Percentiles rank a stretch among this genome's conserved stretches.
Conservation (phyloP, 2,113 vertebrate species). For the Tragelaphus strepsiceros region DNA sequence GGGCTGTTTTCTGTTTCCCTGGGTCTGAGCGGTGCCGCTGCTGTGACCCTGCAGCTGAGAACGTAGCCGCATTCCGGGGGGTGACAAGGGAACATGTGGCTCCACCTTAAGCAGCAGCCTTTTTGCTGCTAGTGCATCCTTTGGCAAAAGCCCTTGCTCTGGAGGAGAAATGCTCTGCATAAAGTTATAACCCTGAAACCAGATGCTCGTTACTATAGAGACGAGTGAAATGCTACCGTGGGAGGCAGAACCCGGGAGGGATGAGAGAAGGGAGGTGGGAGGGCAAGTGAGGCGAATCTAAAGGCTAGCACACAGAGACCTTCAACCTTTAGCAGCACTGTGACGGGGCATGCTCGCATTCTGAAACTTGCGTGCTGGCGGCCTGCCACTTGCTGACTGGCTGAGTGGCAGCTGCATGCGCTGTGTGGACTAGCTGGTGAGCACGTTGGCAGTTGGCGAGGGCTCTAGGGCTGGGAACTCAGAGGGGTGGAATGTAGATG, state of each 20-base stretch:
- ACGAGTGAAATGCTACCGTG: not conserved
- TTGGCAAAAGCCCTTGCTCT: not conserved
- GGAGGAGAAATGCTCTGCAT: not conserved
- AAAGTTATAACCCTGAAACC: constrained; percentile 39
- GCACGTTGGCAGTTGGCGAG: constrained; percentile 68
- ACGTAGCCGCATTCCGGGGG: rapidly evolving
- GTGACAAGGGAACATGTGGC: not conserved
- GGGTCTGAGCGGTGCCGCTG: not conserved
- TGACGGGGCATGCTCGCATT: constrained; percentile 38
- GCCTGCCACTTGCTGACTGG: constrained; percentile 66
- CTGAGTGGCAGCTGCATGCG: constrained; percentile 55
- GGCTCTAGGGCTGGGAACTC: constrained; percentile 42
- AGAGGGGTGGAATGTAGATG: constrained; percentile 53
- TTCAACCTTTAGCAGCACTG: constrained; percentile 67
- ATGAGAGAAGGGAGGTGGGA: not conserved
- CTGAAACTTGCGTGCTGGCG: constrained; percentile 54
- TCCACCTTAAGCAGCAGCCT: not conserved
- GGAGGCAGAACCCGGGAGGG: not conserved
- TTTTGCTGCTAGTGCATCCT: constrained; percentile 27
- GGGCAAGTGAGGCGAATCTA: constrained; percentile 65
- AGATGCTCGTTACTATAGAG: constrained; percentile 26
- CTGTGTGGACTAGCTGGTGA: constrained; percentile 56
- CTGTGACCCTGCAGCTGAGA: not conserved
- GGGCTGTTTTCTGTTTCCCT: not conserved
- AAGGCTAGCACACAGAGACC: constrained; percentile 57